phyloP scores from a whole-genome alignment of 2,113 vertebrate genomes.

The Trichechus manatus region DNA sequence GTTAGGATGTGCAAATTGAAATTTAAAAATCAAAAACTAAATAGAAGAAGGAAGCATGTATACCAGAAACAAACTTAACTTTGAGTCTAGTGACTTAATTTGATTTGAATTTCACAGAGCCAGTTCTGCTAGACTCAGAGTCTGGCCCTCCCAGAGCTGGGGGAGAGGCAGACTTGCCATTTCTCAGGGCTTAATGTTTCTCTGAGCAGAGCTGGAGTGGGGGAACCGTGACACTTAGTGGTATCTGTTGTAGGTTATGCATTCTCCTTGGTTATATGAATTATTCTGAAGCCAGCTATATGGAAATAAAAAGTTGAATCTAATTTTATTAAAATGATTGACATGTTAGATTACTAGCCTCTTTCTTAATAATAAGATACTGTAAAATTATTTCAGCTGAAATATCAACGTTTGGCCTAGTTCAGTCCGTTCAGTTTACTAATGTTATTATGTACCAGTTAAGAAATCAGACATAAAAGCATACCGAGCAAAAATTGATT shows the following conservation, averaged over 20 bases:
- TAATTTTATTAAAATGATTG: slow-evolving; percentile 65
- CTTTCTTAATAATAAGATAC: slow-evolving; percentile 64
- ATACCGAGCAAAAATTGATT: slow-evolving; percentile 12
- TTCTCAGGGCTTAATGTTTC: neutral
- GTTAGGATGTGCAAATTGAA: neutral
- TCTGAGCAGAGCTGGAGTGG: neutral
- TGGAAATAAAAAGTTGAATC: neutral
- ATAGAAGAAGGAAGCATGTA: neutral
- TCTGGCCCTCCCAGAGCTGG: fast-evolving
- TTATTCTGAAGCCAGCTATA: slow-evolving; percentile 48
- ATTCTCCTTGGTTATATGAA: slow-evolving; percentile 32
- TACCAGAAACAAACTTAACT: neutral
- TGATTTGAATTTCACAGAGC: neutral
- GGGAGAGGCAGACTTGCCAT: neutral
- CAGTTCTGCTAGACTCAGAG: neutral
- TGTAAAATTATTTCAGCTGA: slow-evolving; percentile 70
- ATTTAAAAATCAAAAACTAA: slow-evolving; percentile 32
- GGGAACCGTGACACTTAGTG: neutral
- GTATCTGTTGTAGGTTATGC: slow-evolving; percentile 12
- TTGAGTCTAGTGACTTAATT: neutral
- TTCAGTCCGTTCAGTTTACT: slow-evolving; percentile 57
- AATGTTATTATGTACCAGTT: slow-evolving; percentile 60
- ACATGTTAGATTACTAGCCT: slow-evolving; percentile 59
- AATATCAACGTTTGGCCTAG: slow-evolving; percentile 70
- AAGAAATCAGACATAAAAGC: slow-evolving; percentile 68